Evolutionary conservation across 2,797 vertebrate genomes (phyloP).

Genomic region (Takifugu rubripes): DNA sequence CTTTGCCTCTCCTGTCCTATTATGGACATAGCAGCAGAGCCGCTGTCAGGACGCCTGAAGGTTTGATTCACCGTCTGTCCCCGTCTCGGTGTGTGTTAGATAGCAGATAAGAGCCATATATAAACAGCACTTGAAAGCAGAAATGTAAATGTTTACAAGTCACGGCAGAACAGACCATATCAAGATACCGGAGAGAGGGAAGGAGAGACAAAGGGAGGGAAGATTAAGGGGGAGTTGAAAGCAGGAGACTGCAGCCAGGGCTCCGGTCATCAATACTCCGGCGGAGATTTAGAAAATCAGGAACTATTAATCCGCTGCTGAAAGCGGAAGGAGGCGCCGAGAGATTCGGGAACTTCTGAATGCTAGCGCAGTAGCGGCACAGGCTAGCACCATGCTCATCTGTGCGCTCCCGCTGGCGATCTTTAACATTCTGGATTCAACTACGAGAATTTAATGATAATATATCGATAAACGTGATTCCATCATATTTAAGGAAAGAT

Average conservation of each 20-base stretch:
- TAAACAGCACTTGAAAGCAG: conserved; percentile 77
- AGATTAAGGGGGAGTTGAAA: conserved; percentile 63
- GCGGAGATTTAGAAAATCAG: conserved; percentile 41
- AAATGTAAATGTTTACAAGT: conserved; percentile 79
- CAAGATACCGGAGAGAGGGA: conserved; percentile 61
- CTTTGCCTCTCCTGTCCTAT: conserved; percentile 68
- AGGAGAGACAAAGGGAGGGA: conserved; percentile 9
- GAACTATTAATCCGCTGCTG: conserved; percentile 23
- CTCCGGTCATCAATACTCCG: conserved; percentile 58
- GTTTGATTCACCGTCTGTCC: conserved; percentile 69
- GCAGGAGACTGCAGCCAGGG: conserved; percentile 44
- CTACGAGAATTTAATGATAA: too few relatives aligned
- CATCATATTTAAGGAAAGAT: background rate
- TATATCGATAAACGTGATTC: too few relatives aligned
- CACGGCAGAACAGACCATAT: conserved; percentile 71
- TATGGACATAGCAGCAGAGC: conserved; percentile 69
- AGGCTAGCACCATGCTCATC: too few relatives aligned
- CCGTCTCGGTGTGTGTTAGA: conserved; percentile 59
- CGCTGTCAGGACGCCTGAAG: conserved; percentile 59
- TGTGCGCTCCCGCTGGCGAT: too few relatives aligned
- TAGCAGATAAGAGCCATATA: conserved; percentile 76
- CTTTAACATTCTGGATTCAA: too few relatives aligned
- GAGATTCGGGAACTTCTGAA: too few relatives aligned
- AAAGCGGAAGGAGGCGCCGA: conserved; percentile 6
- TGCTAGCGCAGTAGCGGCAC: too few relatives aligned